Percentiles rank a stretch among this genome's conserved stretches.
phyloP scores from a whole-genome alignment of 2,113 vertebrate species.

The Noturus placidus region DNA sequence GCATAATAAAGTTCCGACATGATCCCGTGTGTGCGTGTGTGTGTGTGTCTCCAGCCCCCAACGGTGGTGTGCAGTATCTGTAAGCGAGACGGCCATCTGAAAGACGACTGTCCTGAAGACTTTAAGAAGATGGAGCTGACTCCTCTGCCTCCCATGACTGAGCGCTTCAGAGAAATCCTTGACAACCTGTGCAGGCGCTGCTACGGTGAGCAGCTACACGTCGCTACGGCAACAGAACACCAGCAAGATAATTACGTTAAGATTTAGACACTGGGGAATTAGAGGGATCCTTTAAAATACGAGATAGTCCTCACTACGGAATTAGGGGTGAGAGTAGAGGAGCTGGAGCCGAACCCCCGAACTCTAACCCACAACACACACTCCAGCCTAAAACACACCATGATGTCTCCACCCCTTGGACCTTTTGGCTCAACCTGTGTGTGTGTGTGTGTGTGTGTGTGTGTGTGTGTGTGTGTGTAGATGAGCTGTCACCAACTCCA shows the following conservation, averaged over 20 bases:
- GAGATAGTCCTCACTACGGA: neutral
- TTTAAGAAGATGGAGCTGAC: constrained; percentile 98
- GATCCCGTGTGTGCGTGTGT: neutral
- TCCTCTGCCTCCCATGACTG: constrained; percentile 89
- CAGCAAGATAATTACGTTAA: neutral
- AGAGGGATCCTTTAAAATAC: neutral
- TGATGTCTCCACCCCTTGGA: neutral
- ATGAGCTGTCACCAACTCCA: constrained; percentile 84
- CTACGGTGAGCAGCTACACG: constrained; percentile 77
- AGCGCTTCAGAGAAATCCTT: constrained; percentile 88
- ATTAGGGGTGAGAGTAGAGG: neutral
- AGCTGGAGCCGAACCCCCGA: neutral
- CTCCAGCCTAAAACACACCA: neutral
- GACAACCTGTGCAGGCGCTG: constrained; percentile 89
- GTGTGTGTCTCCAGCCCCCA: constrained; percentile 76
- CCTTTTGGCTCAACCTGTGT: neutral
- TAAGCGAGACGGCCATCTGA: constrained; percentile 96
- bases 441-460: constrained; percentile 35
- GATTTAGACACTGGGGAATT: neutral
- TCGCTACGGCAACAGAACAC: neutral
- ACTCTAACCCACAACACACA: neutral
- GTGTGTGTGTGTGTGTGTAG: constrained; percentile 64
- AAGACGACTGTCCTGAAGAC: constrained; percentile 96
- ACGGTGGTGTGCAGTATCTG: constrained; percentile 99
- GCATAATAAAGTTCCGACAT: too few species aligned